phyloP scores from a whole-genome alignment of 2,797 vertebrate genomes.

The Micrastur ruficollis region DNA sequence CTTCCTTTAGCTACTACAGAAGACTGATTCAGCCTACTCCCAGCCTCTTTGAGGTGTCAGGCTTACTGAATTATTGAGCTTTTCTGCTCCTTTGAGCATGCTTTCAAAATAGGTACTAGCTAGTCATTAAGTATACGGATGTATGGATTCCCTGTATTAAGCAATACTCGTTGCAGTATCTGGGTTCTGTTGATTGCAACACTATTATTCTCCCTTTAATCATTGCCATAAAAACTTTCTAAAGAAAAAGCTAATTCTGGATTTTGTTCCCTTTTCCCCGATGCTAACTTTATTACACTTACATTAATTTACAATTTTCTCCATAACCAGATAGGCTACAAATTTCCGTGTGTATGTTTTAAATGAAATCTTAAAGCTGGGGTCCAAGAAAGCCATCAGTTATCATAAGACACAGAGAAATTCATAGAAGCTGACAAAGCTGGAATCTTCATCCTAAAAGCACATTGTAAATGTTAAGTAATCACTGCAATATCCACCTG shows the following conservation, averaged over 20 bases:
- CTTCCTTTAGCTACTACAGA: not conserved
- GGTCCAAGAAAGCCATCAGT: not conserved
- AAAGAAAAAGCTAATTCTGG: not conserved
- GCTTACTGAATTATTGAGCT: slow-evolving; percentile 29
- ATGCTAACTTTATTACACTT: not conserved
- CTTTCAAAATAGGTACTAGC: slow-evolving; percentile 19
- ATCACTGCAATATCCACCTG: not conserved
- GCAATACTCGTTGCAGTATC: not conserved
- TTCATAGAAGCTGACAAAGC: not conserved
- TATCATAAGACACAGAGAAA: not conserved
- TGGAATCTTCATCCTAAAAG: not conserved
- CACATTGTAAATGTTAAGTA: not conserved
- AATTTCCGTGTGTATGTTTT: not conserved
- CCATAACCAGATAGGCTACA: not conserved
- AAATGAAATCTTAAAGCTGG: not conserved
- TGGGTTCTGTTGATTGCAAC: not conserved
- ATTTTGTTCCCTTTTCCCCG: not conserved
- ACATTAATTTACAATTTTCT: not conserved
- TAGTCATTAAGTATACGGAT: not conserved
- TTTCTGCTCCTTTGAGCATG: not conserved
- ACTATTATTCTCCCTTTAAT: not conserved
- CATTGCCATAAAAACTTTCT: not conserved
- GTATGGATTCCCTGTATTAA: not conserved
- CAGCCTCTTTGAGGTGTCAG: not conserved
- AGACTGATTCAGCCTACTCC: not conserved